Percentiles rank a stretch among this genome's conserved stretches.
Evolutionary conservation across 2,113 vertebrate genomes (phyloP).

Genomic region (Trogon surrucura): DNA sequence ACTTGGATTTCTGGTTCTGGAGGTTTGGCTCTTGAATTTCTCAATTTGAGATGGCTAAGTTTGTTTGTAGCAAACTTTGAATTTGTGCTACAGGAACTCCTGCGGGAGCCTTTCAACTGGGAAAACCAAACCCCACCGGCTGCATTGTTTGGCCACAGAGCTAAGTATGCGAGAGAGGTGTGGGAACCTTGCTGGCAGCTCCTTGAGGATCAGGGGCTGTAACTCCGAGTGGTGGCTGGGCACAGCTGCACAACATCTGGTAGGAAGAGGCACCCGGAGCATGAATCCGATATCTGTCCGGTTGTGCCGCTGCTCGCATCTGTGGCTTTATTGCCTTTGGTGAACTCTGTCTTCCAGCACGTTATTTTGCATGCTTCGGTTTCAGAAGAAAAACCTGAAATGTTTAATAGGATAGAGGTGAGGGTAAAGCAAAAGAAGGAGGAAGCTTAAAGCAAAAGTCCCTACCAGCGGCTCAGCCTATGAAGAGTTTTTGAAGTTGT

Average conservation of each 20-base stretch:
- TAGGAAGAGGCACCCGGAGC: not conserved
- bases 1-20: not conserved
- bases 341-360: not conserved
- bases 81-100: not conserved
- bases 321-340: not conserved
- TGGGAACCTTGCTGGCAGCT: not conserved
- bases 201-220: not conserved
- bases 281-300: not conserved
- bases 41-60: not conserved
- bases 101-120: not conserved
- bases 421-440: not conserved
- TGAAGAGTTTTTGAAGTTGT: not conserved
- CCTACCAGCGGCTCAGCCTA: not conserved
- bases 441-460: not conserved
- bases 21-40: not conserved
- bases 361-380: rapidly evolving
- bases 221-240: not conserved
- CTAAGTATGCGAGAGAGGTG: not conserved
- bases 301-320: not conserved
- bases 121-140: no score
- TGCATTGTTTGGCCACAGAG: not conserved
- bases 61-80: not conserved
- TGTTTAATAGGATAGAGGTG: not conserved
- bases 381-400: not conserved
- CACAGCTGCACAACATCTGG: not conserved